Evolutionary conservation across 1,140 invertebrate genomes (phyloP), one percentile per base, ranked within the genome.

Genomic region (Manduca sexta): DNA sequence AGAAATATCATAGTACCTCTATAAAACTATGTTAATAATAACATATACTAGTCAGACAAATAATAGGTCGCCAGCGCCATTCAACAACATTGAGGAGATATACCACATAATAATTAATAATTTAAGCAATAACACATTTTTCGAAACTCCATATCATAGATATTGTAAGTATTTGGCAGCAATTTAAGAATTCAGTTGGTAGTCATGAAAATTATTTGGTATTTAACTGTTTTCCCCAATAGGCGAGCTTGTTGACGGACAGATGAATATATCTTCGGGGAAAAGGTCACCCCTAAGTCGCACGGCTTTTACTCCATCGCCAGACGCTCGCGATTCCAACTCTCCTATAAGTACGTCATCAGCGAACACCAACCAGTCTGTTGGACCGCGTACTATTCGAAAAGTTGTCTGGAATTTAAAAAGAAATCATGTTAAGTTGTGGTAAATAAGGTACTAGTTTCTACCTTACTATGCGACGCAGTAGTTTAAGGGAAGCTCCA

Each of bases 331-430:
- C 40, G 64, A 49, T 35, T 74, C 69, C 21, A 84, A 33, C 44
- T 83, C 79, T 2, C 81, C 81, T 5, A 84, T 71, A 3, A 80
- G 65, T n/a, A 74, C 8, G 46, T 65, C 66, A 40, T 80, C 71
- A 0, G 74, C 62, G 45, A 62, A 83, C 11, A 83, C 47, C 2
- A 62, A 49, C 81, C 81, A 84, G 21, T 74, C 72, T 16, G 15
- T 17, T 2, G 65, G 17, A 0, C 64, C 62, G 8, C 72, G 66
- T n/a, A 81, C 54, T 41, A 84, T 64, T 11, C 75, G 65, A 43
- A 84, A 56, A 29, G 65, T 74, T 11, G 58, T 63, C 81, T 84
- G 63, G n/a, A 63, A 17, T n/a, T 34, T 11, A 49, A 33, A 31
- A 41, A 2, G 34, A 45, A 7, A 18, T 14, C 10, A 16, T 39